Evolutionary conservation across 2,113 vertebrate genomes (phyloP).

Genomic region (Oryzias melastigma): DNA sequence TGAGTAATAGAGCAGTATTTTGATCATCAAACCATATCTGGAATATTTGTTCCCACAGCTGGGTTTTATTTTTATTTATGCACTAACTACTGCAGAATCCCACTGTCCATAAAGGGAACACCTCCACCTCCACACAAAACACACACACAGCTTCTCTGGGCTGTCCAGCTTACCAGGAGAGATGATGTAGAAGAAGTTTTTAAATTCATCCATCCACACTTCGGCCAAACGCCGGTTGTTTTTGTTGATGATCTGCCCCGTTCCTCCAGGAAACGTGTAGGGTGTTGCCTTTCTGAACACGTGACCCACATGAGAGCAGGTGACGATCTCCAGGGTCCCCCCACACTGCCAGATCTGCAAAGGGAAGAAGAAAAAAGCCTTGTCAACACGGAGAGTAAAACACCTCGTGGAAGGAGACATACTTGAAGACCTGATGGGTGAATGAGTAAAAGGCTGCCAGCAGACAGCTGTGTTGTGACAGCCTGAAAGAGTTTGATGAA

Average conservation of each 20-base stretch:
- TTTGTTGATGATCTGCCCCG: conserved; percentile 99
- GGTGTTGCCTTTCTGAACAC: conserved; percentile 98
- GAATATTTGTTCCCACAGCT: no score
- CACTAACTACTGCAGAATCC: conserved; percentile 40
- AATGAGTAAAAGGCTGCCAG: conserved; percentile 3
- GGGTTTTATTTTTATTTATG: conserved; percentile 12
- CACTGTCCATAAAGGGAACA: conserved; percentile 63
- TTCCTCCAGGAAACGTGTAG: conserved; percentile 97
- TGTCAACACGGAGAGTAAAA: not conserved
- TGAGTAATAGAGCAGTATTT: no score
- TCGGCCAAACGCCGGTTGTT: conserved; percentile 97
- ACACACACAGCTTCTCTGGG: conserved; percentile 7
- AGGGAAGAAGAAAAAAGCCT: conserved; percentile 6
- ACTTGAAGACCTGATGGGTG: not conserved
- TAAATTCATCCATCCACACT: conserved; percentile 99
- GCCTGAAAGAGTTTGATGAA: conserved; percentile 24
- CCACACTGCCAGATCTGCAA: conserved; percentile 97
- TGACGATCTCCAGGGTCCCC: conserved; percentile 96
- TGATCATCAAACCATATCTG: no score
- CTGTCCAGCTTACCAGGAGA: conserved; percentile 86
- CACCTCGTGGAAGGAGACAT: not conserved
- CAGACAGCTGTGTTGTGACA: conserved; percentile 30
- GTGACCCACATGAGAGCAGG: conserved; percentile 97
- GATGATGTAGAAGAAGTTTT: conserved; percentile 99
- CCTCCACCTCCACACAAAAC: conserved; percentile 31